phyloP scores from a whole-genome alignment of 2,888 invertebrate species.

The Geophilus truncorum region DNA sequence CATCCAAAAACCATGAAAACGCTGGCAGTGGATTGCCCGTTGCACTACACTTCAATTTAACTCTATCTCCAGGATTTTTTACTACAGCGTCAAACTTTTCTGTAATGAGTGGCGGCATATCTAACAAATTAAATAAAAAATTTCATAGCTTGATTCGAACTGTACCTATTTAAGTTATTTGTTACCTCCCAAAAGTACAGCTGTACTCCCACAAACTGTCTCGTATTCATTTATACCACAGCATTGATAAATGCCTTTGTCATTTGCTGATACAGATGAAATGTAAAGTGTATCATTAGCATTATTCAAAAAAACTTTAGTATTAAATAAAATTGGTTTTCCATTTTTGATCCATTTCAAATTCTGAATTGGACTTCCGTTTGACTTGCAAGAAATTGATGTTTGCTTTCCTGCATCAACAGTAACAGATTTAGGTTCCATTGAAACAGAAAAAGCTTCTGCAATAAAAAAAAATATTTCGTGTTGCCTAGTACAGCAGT shows the following conservation, averaged over 20 bases:
- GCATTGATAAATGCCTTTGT: constrained; percentile 30
- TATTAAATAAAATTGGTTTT: neutral
- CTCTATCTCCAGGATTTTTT: neutral
- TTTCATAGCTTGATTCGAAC: neutral
- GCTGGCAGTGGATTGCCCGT: neutral
- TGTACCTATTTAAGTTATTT: too few species aligned
- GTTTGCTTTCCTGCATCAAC: neutral
- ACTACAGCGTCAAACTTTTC: neutral
- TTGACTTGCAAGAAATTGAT: neutral
- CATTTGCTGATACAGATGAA: neutral
- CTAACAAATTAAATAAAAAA: neutral
- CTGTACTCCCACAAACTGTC: constrained; percentile 9
- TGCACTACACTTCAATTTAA: neutral
- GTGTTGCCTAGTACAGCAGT: neutral
- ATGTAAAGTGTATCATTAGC: neutral
- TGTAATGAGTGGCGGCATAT: neutral
- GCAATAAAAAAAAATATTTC: neutral
- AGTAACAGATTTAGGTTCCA: neutral
- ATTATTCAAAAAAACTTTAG: neutral
- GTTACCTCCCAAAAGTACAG: constrained; percentile 19
- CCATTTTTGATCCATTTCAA: neutral
- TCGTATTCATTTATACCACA: constrained; percentile 22
- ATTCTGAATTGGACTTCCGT: neutral
- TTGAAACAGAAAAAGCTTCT: neutral
- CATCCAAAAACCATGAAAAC: constrained; percentile 1